These are phyloP conservation scores for Tylochromis polylepis DNA, from an alignment of 2,113 vertebrate species.

Conservation along the genomic window DNA sequence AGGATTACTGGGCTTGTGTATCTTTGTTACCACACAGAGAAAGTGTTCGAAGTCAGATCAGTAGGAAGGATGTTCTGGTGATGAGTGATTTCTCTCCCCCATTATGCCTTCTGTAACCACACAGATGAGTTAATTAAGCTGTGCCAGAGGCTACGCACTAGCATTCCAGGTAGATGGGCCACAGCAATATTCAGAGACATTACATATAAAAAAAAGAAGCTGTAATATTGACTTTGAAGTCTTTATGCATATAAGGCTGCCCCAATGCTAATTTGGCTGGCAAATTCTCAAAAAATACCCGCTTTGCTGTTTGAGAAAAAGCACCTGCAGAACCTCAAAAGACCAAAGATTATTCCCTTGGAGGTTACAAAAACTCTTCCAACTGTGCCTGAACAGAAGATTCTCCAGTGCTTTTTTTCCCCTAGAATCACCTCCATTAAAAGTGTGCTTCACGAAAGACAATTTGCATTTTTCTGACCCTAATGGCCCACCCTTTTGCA, in stretches of 20 bases:
- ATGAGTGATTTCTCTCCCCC: constrained; percentile 53
- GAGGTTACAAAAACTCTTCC: not conserved
- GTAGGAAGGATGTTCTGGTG: constrained; percentile 52
- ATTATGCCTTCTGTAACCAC: constrained; percentile 55
- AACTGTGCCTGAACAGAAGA: not conserved
- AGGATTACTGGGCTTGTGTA: constrained; percentile 12
- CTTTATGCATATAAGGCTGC: not conserved
- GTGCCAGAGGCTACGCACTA: constrained; percentile 50
- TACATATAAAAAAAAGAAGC: constrained; percentile 29
- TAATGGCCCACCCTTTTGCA: constrained; percentile 4
- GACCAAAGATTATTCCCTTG: not conserved
- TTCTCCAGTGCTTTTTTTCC: rapidly evolving
- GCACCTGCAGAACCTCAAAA: not conserved
- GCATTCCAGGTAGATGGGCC: constrained; percentile 52
- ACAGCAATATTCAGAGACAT: constrained; percentile 37
- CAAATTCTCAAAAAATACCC: not conserved
- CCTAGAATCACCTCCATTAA: not conserved
- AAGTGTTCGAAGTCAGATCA: constrained; percentile 59
- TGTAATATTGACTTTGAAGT: constrained; percentile 26
- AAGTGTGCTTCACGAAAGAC: not conserved
- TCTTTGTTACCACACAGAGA: constrained; percentile 25
- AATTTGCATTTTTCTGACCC: constrained; percentile 18
- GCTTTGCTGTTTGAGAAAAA: not conserved
- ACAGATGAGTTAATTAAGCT: constrained; percentile 66
- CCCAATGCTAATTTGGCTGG: constrained; percentile 1